phyloP scores from a whole-genome alignment of 2,888 invertebrate genomes.

The Drosophila conformis region DNA sequence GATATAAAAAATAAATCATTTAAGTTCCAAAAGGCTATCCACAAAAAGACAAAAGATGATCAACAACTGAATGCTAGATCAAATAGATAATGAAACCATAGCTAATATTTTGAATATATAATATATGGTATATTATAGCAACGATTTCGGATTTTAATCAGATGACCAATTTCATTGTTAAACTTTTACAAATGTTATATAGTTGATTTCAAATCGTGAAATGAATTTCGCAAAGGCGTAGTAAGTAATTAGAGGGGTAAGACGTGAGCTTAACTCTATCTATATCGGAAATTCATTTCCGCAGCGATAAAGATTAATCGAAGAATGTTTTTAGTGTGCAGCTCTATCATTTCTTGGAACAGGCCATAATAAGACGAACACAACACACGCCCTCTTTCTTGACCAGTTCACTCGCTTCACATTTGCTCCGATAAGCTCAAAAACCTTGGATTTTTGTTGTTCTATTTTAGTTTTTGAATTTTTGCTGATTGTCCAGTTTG shows the following conservation, averaged over 20 bases:
- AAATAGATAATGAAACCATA: neutral
- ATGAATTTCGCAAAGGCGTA: neutral
- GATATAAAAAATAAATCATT: neutral
- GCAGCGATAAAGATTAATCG: constrained; percentile 13
- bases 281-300: constrained; percentile 46
- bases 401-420: constrained; percentile 44
- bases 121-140: neutral
- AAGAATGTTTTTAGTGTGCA: neutral
- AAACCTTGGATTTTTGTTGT: constrained; percentile 12
- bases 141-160: neutral
- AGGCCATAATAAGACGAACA: constrained; percentile 21
- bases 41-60: neutral
- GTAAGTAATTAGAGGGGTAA: neutral
- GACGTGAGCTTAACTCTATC: neutral
- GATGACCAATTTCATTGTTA: neutral
- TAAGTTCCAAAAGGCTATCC: accelerated
- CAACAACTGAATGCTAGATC: neutral
- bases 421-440: constrained; percentile 19
- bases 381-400: constrained; percentile 69
- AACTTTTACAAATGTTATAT: neutral
- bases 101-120: neutral
- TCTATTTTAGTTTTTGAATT: neutral
- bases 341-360: constrained; percentile 44
- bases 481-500: neutral
- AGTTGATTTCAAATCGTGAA: neutral